Evolutionary conservation across 2,113 vertebrate species (phyloP).

Genomic region (Tonatia bakeri): DNA sequence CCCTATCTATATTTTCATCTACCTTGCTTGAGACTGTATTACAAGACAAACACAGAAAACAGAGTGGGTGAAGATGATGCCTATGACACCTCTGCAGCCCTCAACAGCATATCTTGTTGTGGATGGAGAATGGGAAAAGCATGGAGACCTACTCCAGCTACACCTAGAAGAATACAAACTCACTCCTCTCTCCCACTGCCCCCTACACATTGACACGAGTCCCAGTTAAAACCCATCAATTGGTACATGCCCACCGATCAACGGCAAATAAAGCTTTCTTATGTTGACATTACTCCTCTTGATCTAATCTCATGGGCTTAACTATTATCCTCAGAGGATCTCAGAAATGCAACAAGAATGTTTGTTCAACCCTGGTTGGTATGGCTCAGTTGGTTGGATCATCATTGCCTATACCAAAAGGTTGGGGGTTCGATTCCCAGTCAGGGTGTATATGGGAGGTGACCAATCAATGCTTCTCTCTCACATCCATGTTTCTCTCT

Average conservation of each 20-base stretch:
- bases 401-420: no score
- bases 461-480: no score
- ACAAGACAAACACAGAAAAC: background rate
- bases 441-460: no score
- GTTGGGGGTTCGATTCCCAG: no score
- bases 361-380: background rate
- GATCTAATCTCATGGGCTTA: background rate
- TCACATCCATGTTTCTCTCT: no score
- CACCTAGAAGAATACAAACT: background rate
- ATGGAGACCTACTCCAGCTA: background rate
- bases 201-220: background rate
- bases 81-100: background rate
- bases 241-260: background rate
- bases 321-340: background rate
- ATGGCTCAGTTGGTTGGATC: no score
- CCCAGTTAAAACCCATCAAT: background rate
- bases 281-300: background rate
- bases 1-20: slow-evolving; percentile 74
- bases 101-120: background rate
- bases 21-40: slow-evolving; percentile 46
- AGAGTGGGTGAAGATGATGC: background rate
- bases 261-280: background rate
- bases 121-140: background rate
- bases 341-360: background rate
- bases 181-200: background rate